phyloP scores from a whole-genome alignment of 2,888 invertebrate species.

The Danaus chrysippus region DNA sequence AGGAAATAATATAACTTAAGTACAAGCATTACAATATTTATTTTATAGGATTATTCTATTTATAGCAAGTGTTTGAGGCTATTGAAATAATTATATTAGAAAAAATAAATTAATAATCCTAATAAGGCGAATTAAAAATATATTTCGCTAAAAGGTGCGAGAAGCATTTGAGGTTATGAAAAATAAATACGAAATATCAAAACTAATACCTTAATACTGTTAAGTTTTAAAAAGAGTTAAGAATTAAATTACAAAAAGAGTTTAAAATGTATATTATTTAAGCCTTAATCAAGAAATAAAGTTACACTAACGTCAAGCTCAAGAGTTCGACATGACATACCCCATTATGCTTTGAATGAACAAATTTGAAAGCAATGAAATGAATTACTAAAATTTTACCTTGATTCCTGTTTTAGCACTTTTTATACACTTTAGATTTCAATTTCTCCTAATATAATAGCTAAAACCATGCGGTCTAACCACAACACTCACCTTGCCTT shows the following conservation, averaged over 20 bases:
- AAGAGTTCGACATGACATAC: constrained; percentile 11
- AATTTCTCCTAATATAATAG: constrained; percentile 29
- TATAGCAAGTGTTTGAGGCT: too few relatives aligned
- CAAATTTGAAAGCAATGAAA: neutral
- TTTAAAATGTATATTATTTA: neutral
- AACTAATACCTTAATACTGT: too few relatives aligned
- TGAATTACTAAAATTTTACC: constrained; percentile 36
- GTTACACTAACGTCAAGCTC: neutral
- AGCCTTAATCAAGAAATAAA: neutral
- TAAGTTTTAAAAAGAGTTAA: too few relatives aligned
- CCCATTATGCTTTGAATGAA: neutral
- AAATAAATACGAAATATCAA: too few relatives aligned
- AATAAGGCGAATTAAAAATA: too few relatives aligned
- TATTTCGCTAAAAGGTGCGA: too few relatives aligned
- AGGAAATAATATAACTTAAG: too few relatives aligned
- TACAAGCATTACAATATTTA: too few relatives aligned
- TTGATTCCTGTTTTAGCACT: constrained; percentile 32
- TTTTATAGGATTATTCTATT: too few relatives aligned
- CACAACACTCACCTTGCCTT: constrained; percentile 67
- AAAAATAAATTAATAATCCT: too few relatives aligned
- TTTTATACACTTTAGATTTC: constrained; percentile 31
- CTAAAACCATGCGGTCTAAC: constrained; percentile 63
- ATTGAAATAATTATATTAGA: too few relatives aligned
- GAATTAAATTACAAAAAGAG: neutral
- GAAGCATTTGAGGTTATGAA: too few relatives aligned